phyloP scores from a whole-genome alignment of 1,140 invertebrate species.

The Antheraea mylitta region DNA sequence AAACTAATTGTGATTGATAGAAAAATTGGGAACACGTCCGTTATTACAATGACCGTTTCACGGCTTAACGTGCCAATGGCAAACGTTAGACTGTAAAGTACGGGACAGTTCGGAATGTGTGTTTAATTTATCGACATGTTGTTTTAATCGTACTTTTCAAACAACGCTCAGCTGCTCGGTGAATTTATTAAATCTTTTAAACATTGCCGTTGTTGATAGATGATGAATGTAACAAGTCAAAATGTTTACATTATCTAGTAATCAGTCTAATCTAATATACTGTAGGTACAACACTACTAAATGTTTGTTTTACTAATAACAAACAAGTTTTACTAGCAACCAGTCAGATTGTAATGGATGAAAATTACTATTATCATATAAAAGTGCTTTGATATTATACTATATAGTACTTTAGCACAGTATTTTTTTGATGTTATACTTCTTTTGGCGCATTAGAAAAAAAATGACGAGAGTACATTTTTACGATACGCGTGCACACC shows the following conservation, averaged over 20 bases:
- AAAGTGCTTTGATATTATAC: no score
- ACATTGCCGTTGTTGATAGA: background rate
- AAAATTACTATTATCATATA: no score
- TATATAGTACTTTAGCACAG: no score
- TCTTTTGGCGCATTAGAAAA: no score
- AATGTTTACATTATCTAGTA: background rate
- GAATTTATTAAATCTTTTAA: background rate
- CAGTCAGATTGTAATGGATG: no score
- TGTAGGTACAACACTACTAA: no score
- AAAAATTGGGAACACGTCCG: background rate
- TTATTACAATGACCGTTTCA: conserved; percentile 8
- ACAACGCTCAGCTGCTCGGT: background rate
- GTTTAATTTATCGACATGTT: background rate
- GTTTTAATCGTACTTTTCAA: background rate
- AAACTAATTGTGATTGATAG: conserved; percentile 11
- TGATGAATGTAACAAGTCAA: conserved; percentile 1
- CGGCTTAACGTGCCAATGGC: background rate
- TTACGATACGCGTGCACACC: no score
- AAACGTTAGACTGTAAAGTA: background rate
- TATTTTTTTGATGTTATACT: no score
- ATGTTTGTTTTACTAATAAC: no score
- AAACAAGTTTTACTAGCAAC: no score
- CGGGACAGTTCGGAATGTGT: background rate
- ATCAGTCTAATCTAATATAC: background rate
- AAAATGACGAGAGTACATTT: no score